Evolutionary conservation across 2,113 vertebrate genomes (phyloP).

Genomic region (Sterrhoptilus dennistouni): DNA sequence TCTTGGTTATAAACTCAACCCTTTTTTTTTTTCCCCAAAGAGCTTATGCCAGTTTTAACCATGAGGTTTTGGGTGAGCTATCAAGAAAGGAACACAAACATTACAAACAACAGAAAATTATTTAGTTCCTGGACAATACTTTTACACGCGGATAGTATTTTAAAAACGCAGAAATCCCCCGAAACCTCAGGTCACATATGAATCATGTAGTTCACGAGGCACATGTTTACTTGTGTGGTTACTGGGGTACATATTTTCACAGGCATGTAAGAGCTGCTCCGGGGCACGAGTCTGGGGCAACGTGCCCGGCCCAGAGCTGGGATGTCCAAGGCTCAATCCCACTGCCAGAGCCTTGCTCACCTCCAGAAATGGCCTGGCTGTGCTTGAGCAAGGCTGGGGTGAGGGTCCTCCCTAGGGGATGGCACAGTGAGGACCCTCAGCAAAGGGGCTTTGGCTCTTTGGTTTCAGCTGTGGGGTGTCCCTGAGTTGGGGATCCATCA

Average conservation of each 20-base stretch:
- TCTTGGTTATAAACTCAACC: neutral
- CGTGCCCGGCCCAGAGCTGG: rapidly evolving
- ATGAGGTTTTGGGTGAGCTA: neutral
- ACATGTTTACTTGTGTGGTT: slow-evolving; percentile 68
- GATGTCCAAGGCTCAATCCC: neutral
- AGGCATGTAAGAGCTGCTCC: neutral
- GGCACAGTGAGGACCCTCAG: neutral
- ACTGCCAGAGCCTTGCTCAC: neutral
- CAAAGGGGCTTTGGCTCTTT: neutral
- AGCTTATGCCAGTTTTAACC: neutral
- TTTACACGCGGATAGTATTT: slow-evolving; percentile 17
- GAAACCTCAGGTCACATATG: slow-evolving; percentile 43
- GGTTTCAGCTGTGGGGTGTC: neutral
- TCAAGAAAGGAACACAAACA: neutral
- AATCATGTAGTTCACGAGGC: slow-evolving; percentile 51
- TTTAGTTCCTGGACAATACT: slow-evolving; percentile 1
- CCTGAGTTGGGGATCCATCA: neutral
- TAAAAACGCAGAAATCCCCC: slow-evolving; percentile 41
- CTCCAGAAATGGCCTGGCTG: neutral
- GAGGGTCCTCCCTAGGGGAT: rapidly evolving
- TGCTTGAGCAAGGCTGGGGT: neutral
- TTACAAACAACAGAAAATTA: neutral
- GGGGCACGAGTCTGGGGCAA: neutral
- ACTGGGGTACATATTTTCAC: slow-evolving; percentile 64
- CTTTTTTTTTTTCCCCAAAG: neutral